phyloP scores from a whole-genome alignment of 2,888 invertebrate genomes.

The Mesorhabditis sp. region DNA sequence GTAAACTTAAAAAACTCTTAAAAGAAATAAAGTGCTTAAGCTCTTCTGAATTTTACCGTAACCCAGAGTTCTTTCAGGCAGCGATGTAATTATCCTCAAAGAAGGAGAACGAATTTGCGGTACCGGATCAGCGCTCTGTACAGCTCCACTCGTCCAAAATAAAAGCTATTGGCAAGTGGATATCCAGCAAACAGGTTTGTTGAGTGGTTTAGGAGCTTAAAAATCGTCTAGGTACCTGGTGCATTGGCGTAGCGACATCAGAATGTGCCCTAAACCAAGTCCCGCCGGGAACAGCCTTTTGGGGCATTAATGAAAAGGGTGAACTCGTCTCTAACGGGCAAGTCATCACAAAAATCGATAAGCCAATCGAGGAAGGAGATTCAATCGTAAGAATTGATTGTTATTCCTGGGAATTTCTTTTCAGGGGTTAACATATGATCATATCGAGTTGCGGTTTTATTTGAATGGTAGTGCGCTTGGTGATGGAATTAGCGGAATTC shows the following conservation, averaged over 20 bases:
- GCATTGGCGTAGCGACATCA: constrained; percentile 84
- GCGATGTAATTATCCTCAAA: constrained; percentile 91
- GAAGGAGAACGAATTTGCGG: constrained; percentile 88
- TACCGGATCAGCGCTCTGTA: constrained; percentile 83
- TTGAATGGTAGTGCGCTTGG: constrained; percentile 84
- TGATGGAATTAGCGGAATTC: constrained; percentile 79
- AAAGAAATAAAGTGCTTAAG: constrained; percentile 7
- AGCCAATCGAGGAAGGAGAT: constrained; percentile 83
- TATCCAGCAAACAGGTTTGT: constrained; percentile 81
- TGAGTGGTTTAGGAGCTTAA: not conserved
- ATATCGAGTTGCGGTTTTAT: constrained; percentile 89
- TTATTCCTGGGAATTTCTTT: constrained; percentile 31
- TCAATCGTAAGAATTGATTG: constrained; percentile 68
- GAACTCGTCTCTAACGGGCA: constrained; percentile 79
- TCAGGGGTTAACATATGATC: constrained; percentile 87
- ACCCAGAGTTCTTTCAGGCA: constrained; percentile 66
- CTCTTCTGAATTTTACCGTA: too few species aligned
- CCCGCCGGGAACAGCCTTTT: constrained; percentile 68
- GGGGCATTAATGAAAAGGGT: constrained; percentile 88
- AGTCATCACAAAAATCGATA: constrained; percentile 70
- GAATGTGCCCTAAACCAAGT: constrained; percentile 80
- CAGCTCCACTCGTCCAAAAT: constrained; percentile 88
- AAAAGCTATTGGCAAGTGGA: constrained; percentile 98
- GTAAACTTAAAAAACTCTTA: not conserved
- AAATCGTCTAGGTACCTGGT: constrained; percentile 73